phyloP scores from a whole-genome alignment of 1,140 invertebrate species.

The Orius laevigatus region DNA sequence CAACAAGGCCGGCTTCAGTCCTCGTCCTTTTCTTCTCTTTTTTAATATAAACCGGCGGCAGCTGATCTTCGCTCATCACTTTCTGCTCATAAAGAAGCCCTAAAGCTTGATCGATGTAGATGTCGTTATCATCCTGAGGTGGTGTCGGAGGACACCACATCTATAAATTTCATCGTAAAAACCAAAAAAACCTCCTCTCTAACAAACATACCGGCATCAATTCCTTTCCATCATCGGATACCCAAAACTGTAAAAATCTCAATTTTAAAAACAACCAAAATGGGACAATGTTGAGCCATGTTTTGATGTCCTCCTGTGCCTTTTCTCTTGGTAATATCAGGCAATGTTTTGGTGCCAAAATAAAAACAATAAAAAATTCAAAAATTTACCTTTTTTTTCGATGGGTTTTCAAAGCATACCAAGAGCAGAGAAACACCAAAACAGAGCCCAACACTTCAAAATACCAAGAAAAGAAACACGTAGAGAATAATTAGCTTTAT shows the following conservation, averaged over 20 bases:
- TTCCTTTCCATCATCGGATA: constrained; percentile 49
- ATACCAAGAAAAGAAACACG: constrained; percentile 15
- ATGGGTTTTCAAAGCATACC: constrained; percentile 31
- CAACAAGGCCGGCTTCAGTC: constrained; percentile 35
- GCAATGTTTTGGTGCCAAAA: constrained; percentile 53
- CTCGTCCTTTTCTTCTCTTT: constrained; percentile 60
- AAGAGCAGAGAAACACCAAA: constrained; percentile 39
- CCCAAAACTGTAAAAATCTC: constrained; percentile 48
- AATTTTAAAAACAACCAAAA: constrained; percentile 4
- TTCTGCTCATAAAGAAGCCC: constrained; percentile 70
- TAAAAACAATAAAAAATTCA: constrained; percentile 16
- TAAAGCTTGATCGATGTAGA: constrained; percentile 75
- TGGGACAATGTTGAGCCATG: constrained; percentile 14
- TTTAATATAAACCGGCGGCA: constrained; percentile 72
- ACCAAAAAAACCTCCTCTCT: constrained; percentile 11
- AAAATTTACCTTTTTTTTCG: constrained; percentile 2
- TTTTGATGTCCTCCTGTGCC: constrained; percentile 21
- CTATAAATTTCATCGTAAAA: constrained; percentile 33
- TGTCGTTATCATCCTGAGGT: constrained; percentile 75
- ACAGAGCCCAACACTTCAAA: constrained; percentile 37
- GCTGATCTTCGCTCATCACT: constrained; percentile 62
- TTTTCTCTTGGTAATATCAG: constrained; percentile 33
- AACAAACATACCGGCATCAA: constrained; percentile 55
- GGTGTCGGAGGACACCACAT: constrained; percentile 92
- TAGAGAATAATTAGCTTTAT: constrained; percentile 15